Evolutionary conservation across 2,113 vertebrate species (phyloP).

Genomic region (Pandion haliaetus): DNA sequence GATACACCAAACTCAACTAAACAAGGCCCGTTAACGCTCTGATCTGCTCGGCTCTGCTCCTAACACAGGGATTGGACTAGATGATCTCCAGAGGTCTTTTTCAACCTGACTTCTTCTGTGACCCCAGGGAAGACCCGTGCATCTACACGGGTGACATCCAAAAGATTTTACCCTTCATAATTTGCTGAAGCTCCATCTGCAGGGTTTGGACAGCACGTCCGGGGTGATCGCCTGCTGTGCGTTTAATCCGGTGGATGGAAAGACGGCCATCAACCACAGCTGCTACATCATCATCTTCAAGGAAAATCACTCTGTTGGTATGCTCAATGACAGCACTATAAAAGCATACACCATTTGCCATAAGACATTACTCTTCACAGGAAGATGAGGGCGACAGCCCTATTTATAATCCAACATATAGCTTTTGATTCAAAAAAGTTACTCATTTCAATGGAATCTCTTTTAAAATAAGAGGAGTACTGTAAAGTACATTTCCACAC

Average conservation of each 20-base stretch:
- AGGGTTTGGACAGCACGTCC: slow-evolving; percentile 94
- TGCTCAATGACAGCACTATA: slow-evolving; percentile 94
- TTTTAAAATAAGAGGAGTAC: neutral
- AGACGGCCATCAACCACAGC: slow-evolving; percentile 90
- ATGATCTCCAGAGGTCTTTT: neutral
- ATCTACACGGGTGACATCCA: neutral
- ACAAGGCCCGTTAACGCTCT: too few species aligned
- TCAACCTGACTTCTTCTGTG: neutral
- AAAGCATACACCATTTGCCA: neutral
- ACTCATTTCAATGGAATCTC: neutral
- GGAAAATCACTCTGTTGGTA: slow-evolving; percentile 95
- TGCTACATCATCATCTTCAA: slow-evolving; percentile 96
- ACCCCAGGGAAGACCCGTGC: neutral
- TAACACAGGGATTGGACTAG: neutral
- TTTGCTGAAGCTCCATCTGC: slow-evolving; percentile 98
- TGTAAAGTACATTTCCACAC: neutral
- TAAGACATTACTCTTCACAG: neutral
- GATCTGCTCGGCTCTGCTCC: neutral
- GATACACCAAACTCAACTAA: rapidly evolving
- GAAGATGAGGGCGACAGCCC: neutral
- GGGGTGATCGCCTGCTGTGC: slow-evolving; percentile 88
- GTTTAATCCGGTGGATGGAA: slow-evolving; percentile 96
- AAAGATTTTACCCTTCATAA: slow-evolving; percentile 90
- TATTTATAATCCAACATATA: neutral
- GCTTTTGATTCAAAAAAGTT: neutral